These are phyloP conservation scores for Cerastis rubricosa DNA, from an alignment of 2,888 invertebrate species.

Conservation along the genomic window DNA sequence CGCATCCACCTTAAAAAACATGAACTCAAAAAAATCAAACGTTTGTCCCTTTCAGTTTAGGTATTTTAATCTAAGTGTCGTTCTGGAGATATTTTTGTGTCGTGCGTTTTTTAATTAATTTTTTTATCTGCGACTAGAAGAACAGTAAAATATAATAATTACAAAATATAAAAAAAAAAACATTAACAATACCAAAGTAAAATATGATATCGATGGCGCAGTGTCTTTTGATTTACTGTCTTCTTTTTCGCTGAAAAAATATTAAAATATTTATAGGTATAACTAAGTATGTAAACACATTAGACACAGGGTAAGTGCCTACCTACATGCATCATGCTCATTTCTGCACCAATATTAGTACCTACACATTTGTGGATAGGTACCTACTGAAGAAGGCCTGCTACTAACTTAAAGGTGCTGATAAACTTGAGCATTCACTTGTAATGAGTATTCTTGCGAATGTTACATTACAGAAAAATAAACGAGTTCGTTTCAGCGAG, in stretches of 20 bases:
- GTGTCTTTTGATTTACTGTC: conserved; percentile 51
- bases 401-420: background rate
- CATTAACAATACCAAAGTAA: conserved; percentile 74
- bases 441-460: too few species aligned
- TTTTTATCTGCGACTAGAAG: background rate
- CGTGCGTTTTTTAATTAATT: too few species aligned
- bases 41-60: background rate
- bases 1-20: background rate
- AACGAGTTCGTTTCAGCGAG: too few species aligned
- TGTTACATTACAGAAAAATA: too few species aligned
- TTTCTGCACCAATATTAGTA: background rate
- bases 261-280: background rate
- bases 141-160: background rate
- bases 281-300: background rate
- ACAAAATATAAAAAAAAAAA: conserved; percentile 3
- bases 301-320: background rate
- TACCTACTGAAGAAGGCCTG: background rate
- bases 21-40: too few species aligned
- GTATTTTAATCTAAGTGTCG: background rate
- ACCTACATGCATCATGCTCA: background rate
- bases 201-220: conserved; percentile 77
- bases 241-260: conserved; percentile 57
- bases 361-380: background rate
- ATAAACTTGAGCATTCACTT: too few species aligned
- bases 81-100: too few species aligned